A percentile compares a stretch with the other conserved stretches of the same genome.
Conservation (phyloP, 2,113 vertebrate genomes). For the Zosterops pallidus region DNA sequence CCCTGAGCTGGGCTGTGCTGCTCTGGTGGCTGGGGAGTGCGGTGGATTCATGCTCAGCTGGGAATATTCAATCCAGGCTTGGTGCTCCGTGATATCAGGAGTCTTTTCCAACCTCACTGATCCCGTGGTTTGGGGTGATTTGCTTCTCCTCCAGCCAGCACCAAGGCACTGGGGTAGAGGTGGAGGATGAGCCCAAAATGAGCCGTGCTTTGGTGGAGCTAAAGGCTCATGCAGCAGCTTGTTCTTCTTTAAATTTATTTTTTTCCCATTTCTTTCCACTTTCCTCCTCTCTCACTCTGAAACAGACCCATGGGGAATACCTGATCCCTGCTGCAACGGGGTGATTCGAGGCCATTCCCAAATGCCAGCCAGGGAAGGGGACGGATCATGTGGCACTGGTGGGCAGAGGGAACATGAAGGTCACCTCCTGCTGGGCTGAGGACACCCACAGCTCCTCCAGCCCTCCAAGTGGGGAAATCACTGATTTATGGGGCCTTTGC, state of each 20-base stretch:
- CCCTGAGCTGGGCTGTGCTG: accelerated
- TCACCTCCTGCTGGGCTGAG: not conserved
- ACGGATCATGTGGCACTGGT: not conserved
- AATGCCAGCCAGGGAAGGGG: not conserved
- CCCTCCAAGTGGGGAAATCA: not conserved
- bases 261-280: not conserved
- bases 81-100: not conserved
- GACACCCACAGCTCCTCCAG: not conserved
- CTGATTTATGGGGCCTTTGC: conserved; percentile 32
- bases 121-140: not conserved
- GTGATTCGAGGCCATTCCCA: not conserved
- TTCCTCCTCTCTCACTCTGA: conserved; percentile 12
- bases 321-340: not conserved
- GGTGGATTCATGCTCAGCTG: not conserved
- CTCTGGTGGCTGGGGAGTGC: not conserved
- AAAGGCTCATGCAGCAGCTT: not conserved
- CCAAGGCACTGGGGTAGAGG: not conserved
- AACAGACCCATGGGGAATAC: not conserved
- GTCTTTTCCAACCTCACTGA: not conserved
- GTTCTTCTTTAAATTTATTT: not conserved
- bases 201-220: not conserved
- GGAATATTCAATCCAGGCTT: not conserved
- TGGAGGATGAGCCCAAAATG: not conserved
- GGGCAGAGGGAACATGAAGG: conserved; percentile 17
- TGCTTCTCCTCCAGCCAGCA: not conserved